These are phyloP conservation scores for Apocrypta bakeri DNA, from an alignment of 1,140 invertebrate genomes.

Conservation along the genomic window DNA sequence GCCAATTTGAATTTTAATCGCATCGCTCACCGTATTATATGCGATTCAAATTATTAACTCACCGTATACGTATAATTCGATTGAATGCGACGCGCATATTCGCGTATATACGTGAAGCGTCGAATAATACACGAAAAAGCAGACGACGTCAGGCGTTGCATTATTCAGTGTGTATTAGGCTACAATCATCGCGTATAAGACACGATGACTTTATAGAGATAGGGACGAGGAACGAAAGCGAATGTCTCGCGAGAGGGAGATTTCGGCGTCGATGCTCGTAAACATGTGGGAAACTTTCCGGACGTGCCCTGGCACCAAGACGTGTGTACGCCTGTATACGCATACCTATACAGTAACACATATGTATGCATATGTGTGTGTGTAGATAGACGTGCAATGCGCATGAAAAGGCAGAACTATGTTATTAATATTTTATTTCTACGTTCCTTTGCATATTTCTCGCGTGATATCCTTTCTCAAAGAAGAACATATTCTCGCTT, in stretches of 20 bases:
- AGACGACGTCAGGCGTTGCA: slow-evolving; percentile 3
- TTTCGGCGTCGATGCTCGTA: not conserved
- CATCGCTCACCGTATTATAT: not conserved
- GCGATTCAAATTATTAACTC: not conserved
- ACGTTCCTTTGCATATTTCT: too few relatives aligned
- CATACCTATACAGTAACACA: too few relatives aligned
- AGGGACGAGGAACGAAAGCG: not conserved
- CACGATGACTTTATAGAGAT: not conserved
- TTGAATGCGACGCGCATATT: not conserved
- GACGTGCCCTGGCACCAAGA: not conserved
- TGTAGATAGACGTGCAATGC: too few relatives aligned
- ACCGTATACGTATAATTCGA: not conserved
- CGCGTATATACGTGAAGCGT: not conserved
- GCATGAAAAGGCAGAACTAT: too few relatives aligned
- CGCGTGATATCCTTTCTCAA: too few relatives aligned
- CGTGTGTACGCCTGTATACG: too few relatives aligned
- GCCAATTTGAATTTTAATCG: not conserved
- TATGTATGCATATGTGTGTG: too few relatives aligned
- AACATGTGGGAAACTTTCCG: not conserved
- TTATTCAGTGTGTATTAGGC: slow-evolving; percentile 27
- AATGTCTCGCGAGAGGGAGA: not conserved
- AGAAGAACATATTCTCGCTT: too few relatives aligned
- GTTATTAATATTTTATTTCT: too few relatives aligned
- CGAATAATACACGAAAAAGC: slow-evolving; percentile 15
- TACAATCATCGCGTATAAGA: not conserved